phyloP scores from a whole-genome alignment of 23 tunicate genomes.

The Trididemnum clinides region DNA sequence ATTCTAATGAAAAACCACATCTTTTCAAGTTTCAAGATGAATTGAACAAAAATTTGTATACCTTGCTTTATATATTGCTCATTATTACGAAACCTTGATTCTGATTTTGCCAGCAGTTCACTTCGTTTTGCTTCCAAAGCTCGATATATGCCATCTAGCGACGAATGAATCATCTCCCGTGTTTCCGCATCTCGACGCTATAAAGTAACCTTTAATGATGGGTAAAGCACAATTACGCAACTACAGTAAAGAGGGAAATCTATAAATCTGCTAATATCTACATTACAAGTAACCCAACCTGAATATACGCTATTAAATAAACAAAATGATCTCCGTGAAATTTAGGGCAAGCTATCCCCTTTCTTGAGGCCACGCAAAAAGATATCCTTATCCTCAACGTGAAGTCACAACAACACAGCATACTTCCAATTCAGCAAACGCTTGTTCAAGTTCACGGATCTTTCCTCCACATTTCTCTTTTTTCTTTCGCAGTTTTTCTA shows the following conservation, averaged over 20 bases:
- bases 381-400: no score
- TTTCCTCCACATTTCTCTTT: constrained; percentile 44
- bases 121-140: constrained; percentile 65
- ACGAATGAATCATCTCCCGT: constrained; percentile 56
- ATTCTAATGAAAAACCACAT: constrained; percentile 16
- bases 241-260: no score
- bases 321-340: no score
- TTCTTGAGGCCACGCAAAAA: no score
- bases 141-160: constrained; percentile 77
- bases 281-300: no score
- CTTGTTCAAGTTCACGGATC: constrained; percentile 48
- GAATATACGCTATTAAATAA: no score
- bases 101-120: constrained; percentile 60
- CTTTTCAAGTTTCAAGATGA: neutral
- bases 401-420: no score
- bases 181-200: constrained; percentile 56
- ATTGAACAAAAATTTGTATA: neutral
- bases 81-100: constrained; percentile 29
- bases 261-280: no score
- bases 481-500: constrained; percentile 37
- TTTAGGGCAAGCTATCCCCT: no score
- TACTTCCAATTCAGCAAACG: constrained; percentile 64
- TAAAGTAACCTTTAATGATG: no score
- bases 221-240: no score
- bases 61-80: constrained; percentile 62